Evolutionary conservation across 2,797 vertebrate species (phyloP), one percentile per base, ranked within the genome.

Genomic region (Trachops cirrhosus): DNA sequence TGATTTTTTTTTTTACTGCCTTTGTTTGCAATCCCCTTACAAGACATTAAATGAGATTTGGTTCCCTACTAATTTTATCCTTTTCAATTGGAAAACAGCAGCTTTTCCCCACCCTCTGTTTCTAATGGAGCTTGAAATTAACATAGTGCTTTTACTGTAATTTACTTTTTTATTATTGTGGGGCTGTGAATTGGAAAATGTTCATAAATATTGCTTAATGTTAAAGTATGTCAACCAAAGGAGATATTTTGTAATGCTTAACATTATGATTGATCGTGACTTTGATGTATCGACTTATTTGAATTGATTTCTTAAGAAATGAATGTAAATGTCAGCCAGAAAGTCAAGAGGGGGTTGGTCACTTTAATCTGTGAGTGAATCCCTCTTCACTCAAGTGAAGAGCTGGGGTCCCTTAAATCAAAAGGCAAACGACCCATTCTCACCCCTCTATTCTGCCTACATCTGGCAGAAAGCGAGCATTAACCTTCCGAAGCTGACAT

Each of bases 121-220:
- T 96, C 95, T 95, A 97, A 97, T 94, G 97, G 89, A 96, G 92
- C 97, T 97, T 97, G 96, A 97, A 97, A 97, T 97, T 93, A 97
- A 93, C 92, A 95, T 52, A 73, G 67, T 70, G 68, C 71, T 95
- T 96, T 96, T 88, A 57, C 71, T 90, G 80, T 62, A 73, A 96
- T 96, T 97, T 96, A 93, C 83, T 86, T 96, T 96, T 96, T 96
- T 95, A 88, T 93, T 89, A 89, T 88, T 57, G 26, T 83, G 59
- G 44, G 50, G 46, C 46, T 91, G 59, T 78, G 95, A 89, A 94
- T 62, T 94, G 64, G 74, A 86, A 95, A 97, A 89, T 70, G 48
- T 77, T 94, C 77, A 59, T 70, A 90, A 95, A 70, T 21, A n/a
- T 75, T 89, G 48, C n/a, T 95, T 85, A 86, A 39, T 86, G 29